Percentiles rank a stretch among this genome's conserved stretches.
Evolutionary conservation across 2,797 vertebrate species (phyloP).

Genomic region (Falco cherrug): DNA sequence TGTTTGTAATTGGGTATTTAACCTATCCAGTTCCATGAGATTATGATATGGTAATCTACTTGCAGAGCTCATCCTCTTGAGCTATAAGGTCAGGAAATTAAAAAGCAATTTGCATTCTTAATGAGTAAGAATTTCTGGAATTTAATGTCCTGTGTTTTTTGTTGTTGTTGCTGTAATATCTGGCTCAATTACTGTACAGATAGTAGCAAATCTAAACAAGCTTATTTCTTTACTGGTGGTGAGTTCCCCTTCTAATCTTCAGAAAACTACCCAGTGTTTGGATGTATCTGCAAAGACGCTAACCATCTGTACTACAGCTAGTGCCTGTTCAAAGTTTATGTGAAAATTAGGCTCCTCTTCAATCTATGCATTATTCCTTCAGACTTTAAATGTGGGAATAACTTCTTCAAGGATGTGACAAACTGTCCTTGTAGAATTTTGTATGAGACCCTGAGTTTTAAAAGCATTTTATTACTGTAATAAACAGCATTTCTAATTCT

Average conservation of each 20-base stretch:
- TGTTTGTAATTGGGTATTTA: slow-evolving; percentile 55
- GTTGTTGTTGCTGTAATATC: neutral
- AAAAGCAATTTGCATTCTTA: slow-evolving; percentile 18
- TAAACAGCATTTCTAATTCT: neutral
- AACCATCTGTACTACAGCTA: neutral
- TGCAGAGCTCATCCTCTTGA: slow-evolving; percentile 13
- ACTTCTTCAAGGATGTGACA: neutral
- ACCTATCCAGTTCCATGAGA: slow-evolving; percentile 30
- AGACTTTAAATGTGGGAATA: neutral
- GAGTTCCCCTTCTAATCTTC: neutral
- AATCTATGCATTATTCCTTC: neutral
- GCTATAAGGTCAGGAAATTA: slow-evolving; percentile 41
- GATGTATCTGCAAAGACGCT: neutral
- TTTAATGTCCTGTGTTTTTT: neutral
- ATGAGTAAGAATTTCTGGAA: slow-evolving; percentile 24
- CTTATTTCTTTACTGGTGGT: neutral
- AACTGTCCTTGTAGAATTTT: neutral
- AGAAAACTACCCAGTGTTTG: neutral
- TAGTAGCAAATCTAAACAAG: slow-evolving; percentile 26
- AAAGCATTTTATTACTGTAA: neutral
- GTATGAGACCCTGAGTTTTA: neutral
- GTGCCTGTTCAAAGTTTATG: neutral
- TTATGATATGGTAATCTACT: slow-evolving; percentile 42
- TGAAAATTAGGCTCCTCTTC: neutral
- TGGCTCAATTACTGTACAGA: slow-evolving; percentile 18